Evolutionary conservation across 2,888 invertebrate species (phyloP), one percentile per base, ranked within the genome.

Genomic region (Heliconius erato): DNA sequence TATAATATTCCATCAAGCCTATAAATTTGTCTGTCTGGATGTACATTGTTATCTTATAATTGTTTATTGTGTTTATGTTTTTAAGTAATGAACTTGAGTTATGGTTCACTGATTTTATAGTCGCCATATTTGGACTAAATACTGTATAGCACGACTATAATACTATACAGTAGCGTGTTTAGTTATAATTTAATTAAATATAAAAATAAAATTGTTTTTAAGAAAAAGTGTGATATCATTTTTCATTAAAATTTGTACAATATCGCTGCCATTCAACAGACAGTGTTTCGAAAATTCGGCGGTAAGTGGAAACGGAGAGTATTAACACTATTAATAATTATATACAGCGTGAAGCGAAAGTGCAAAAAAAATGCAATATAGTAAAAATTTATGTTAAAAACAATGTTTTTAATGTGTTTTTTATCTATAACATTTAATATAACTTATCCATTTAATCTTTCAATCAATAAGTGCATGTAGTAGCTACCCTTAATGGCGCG

Each of bases 401-500:
- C 35, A 35, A 35, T 35, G 35, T 35, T 35, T 35, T 32, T 35
- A 9, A 35, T 9, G 7, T 35, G 9, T 35, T 35, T 35, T 35
- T 35, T 2, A 40, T 54, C 54, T 23, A 23, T 23, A 23, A 23
- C 54, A 54, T 26, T 28, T 9, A 28, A 23, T n/a, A n/a, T 67
- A 23, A 23, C 28, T 28, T 67, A 78, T 35, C 16, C 26, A 67
- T 78, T 67, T 67, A 67, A 67, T 67, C 67, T 44, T 26, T 78
- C 44, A 65, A 93, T 92, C 93, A 90, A 88, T 87, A 82, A 74
- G 88, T 90, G 87, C 59, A 76, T 59, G n/a, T 63, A n/a, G 65
- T n/a, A 69, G 68, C 90, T 32, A 82, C 84, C 82, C 83, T 90
- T 90, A 71, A 12, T 40, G 44, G 91, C 88, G 93, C 90, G 86